A percentile compares a stretch with the other conserved stretches of the same genome.
These are phyloP conservation scores for Temnothorax nylanderi DNA, from an alignment of 1,140 invertebrate species.

Conservation along the genomic window DNA sequence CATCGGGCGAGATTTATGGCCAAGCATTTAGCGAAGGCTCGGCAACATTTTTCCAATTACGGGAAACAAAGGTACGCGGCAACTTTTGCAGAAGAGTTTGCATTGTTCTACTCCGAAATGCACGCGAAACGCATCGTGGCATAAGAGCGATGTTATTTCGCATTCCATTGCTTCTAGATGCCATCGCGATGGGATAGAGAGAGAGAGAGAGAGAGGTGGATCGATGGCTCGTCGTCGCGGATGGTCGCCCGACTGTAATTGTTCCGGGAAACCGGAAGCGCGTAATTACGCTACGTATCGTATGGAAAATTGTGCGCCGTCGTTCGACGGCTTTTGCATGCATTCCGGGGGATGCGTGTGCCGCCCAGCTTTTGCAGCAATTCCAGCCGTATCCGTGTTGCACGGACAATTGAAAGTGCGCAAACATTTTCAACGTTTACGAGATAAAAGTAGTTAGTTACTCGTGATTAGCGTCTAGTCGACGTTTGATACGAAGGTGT, in stretches of 20 bases:
- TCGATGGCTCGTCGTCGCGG: conserved; percentile 54
- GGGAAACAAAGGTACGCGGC: not conserved
- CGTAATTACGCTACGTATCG: conserved; percentile 57
- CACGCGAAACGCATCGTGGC: conserved; percentile 2
- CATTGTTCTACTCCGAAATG: conserved; percentile 47
- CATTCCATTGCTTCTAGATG: conserved; percentile 47
- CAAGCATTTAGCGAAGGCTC: not conserved
- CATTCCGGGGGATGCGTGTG: conserved; percentile 23
- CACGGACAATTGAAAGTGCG: not conserved
- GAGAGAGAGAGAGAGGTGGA: conserved; percentile 3
- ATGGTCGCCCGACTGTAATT: conserved; percentile 55
- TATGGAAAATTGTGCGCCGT: conserved; percentile 38
- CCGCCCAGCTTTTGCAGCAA: conserved; percentile 17
- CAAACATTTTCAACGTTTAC: not conserved
- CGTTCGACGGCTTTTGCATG: not conserved
- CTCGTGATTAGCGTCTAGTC: not conserved
- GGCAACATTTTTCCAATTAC: not conserved
- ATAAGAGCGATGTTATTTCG: conserved; percentile 28
- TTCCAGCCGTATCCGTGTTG: conserved; percentile 10
- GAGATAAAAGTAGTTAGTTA: not conserved
- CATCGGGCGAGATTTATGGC: conserved; percentile 8
- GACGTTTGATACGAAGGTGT: not conserved
- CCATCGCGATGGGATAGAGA: conserved; percentile 31
- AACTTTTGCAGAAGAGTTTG: not conserved
- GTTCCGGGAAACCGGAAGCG: conserved; percentile 62